Base-by-base conservation (phyloP, 1,140 invertebrate genomes). In the Drepana arcuata region DNA sequence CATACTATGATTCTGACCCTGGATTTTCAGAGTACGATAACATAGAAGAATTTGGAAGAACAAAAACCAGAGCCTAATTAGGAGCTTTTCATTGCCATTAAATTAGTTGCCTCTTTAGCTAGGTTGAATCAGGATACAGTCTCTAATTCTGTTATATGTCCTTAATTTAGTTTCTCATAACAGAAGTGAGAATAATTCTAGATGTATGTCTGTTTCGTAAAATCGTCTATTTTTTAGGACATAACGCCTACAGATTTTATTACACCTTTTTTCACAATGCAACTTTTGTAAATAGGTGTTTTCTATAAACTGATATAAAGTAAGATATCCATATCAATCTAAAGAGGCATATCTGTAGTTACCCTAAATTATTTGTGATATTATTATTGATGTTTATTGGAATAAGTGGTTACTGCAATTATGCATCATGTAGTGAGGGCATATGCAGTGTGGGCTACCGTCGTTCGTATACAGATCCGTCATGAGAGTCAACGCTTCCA, bases 1-100 rank as follows among this genome's bases (percentile, higher is more conserved):
- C 88, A 5, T 90, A 90, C 58, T 90, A 90, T 44, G 89, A 89
- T 38, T 79, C 80, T 6, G 80, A 84, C 12, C 66, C 82, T 14
- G 84, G 83, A 9, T 85, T 85, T 45, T 71, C 81, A 16, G 84
- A 85, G 59, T 85, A 85, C 39, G 84, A 85, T 36, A 68, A 79
- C 36, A 80, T 85, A 65, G 74, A 84, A 57, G 85, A 86, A 57
- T 86, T 86, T 46, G 82, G 75, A 34, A 85, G 68, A 75, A 86
- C 84, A 39, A 88, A 82, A 51, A 61, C 68, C 70, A 72, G 53
- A 56, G 58, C 54, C 39, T 37, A 34, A 14, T 30, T 16, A n/a
- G 18, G n/a, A 14, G 26, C 25, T 41, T 36, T 44, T 52, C 58
- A 79, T 65, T 78, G 77, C 72, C 72, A 79, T 82, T 73, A 65